Conservation (phyloP, 2,888 invertebrate genomes). For the Onchidella celtica region DNA sequence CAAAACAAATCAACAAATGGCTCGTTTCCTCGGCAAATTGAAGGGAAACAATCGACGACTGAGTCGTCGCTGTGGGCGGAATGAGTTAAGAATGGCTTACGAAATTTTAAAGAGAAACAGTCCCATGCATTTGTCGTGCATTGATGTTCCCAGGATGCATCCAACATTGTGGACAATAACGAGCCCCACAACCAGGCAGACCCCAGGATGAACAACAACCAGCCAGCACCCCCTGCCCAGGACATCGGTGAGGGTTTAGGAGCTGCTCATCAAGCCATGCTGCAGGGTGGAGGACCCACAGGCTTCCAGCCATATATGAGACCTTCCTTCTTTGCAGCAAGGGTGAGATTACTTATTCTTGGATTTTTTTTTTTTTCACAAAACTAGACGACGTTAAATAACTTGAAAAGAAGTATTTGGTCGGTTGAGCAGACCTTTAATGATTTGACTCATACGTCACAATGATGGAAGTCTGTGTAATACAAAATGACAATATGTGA, state of each 20-base stretch:
- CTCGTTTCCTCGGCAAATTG: too few relatives aligned
- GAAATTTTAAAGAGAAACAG: too few relatives aligned
- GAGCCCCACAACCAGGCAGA: conserved; percentile 39
- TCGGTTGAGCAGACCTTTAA: too few relatives aligned
- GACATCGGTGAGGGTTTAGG: conserved; percentile 65
- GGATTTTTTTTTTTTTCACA: background rate
- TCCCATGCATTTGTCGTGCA: too few relatives aligned
- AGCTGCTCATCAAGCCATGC: conserved; percentile 81
- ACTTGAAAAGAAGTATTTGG: too few relatives aligned
- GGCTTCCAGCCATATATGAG: conserved; percentile 94
- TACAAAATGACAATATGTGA: too few relatives aligned
- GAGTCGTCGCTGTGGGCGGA: too few relatives aligned
- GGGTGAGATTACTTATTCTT: conserved; percentile 64
- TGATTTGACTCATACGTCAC: too few relatives aligned
- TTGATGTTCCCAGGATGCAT: conserved; percentile 23
- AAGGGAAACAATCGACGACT: too few relatives aligned
- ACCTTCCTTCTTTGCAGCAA: conserved; percentile 79
- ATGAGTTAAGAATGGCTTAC: too few relatives aligned
- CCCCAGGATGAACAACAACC: conserved; percentile 49
- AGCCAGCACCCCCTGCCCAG: conserved; percentile 53
- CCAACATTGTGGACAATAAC: conserved; percentile 38
- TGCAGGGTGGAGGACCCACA: conserved; percentile 88
- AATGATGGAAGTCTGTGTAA: too few relatives aligned
- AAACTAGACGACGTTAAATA: background rate
- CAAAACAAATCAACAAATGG: too few relatives aligned